Percentiles rank a stretch among this genome's conserved stretches.
Conservation (phyloP, 2,113 vertebrate genomes). For the Carlito syrichta region DNA sequence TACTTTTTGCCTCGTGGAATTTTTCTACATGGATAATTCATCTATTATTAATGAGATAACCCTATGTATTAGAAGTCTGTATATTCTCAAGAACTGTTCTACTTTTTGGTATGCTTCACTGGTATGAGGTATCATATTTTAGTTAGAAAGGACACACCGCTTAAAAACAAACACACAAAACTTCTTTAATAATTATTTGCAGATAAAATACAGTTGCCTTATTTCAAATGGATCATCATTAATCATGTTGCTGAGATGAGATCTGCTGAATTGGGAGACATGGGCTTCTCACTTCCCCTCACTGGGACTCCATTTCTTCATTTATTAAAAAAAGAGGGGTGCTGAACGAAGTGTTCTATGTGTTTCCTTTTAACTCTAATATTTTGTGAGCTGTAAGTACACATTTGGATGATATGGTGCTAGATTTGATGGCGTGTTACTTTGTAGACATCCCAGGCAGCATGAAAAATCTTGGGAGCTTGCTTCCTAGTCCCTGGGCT, state of each 20-base stretch:
- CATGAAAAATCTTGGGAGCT: neutral
- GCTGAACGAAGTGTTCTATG: neutral
- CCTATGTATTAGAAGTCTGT: neutral
- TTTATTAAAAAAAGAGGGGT: neutral
- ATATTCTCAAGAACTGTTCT: neutral
- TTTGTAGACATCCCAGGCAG: neutral
- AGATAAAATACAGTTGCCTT: neutral
- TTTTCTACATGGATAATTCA: neutral
- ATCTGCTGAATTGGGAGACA: neutral
- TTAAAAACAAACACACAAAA: neutral
- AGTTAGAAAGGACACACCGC: neutral
- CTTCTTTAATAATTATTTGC: neutral
- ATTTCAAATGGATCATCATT: neutral
- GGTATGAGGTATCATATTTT: neutral
- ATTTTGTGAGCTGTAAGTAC: neutral
- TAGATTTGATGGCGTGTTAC: neutral
- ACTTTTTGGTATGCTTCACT: neutral
- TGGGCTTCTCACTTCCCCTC: neutral
- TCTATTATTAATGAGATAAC: neutral
- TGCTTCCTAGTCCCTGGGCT: neutral
- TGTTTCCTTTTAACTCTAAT: neutral
- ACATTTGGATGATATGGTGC: neutral
- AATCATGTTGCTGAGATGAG: neutral
- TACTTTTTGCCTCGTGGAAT: neutral
- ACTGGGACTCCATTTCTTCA: neutral